Evolutionary conservation across 2,888 invertebrate genomes (phyloP).

Genomic region (Lacanobia oleracea): DNA sequence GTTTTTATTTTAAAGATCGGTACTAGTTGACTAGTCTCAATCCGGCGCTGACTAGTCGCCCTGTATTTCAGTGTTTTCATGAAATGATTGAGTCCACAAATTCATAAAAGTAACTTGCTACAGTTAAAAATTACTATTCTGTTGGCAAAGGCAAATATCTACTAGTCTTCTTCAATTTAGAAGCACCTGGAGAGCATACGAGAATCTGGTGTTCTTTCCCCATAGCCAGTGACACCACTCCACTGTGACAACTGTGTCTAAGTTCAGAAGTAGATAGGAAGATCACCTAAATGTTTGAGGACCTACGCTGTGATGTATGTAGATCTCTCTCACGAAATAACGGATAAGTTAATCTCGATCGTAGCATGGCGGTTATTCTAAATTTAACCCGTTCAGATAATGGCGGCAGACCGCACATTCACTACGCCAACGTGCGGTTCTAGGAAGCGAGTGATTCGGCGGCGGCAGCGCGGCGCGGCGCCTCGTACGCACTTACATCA

Average conservation of each 20-base stretch:
- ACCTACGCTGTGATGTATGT: conserved; percentile 2
- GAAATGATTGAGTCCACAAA: too few species aligned
- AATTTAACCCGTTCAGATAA: conserved; percentile 50
- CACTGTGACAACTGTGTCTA: background rate
- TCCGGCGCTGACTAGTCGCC: too few species aligned
- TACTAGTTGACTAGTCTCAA: too few species aligned
- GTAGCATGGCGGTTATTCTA: conserved; percentile 52
- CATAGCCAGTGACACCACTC: background rate
- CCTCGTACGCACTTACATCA: conserved; percentile 32
- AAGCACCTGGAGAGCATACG: background rate
- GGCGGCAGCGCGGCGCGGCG: conserved; percentile 49
- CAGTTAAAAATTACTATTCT: too few species aligned
- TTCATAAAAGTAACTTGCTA: too few species aligned
- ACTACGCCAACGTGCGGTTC: conserved; percentile 36
- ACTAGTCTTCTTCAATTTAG: background rate
- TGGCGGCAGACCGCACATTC: conserved; percentile 45
- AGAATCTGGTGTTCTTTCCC: too few species aligned
- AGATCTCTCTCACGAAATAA: conserved; percentile 29
- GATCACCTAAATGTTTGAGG: background rate
- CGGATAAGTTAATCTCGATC: conserved; percentile 18
- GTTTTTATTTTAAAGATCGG: too few species aligned
- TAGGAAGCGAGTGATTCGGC: conserved; percentile 57
- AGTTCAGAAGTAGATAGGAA: background rate
- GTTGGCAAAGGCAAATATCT: too few species aligned
- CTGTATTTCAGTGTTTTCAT: too few species aligned